Evolutionary conservation across 2,113 vertebrate species (phyloP).

Genomic region (Sinocyclocheilus anshuiensis): DNA sequence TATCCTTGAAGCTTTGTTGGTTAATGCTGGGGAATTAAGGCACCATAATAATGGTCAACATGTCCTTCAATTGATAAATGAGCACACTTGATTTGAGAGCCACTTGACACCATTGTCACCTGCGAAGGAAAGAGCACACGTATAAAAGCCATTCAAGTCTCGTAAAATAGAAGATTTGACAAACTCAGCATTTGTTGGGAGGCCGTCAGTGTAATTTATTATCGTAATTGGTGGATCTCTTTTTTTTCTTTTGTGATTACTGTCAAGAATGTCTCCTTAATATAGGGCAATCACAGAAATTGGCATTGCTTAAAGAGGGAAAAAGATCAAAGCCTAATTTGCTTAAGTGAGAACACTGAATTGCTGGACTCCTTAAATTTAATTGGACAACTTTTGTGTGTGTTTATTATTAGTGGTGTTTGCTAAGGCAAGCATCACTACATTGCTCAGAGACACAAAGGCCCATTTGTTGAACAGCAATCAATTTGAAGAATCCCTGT

Average conservation of each 20-base stretch:
- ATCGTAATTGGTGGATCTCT: conserved; percentile 72
- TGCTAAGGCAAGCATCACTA: neutral
- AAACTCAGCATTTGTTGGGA: conserved; percentile 60
- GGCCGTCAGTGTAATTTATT: conserved; percentile 72
- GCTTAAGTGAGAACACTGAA: neutral
- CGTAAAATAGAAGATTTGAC: conserved; percentile 57
- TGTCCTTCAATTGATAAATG: conserved; percentile 22
- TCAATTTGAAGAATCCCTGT: neutral
- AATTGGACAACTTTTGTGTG: conserved; percentile 8
- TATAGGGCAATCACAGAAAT: conserved; percentile 75
- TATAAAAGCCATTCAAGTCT: conserved; percentile 78
- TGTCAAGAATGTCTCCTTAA: conserved; percentile 72
- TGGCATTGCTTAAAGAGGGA: conserved; percentile 67
- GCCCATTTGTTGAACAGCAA: neutral
- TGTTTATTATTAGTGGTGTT: neutral
- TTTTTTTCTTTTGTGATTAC: conserved; percentile 59
- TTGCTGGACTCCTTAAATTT: neutral
- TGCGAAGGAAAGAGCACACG: conserved; percentile 70
- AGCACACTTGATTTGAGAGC: conserved; percentile 28
- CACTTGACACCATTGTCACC: conserved; percentile 70
- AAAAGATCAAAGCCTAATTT: conserved; percentile 64
- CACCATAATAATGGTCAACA: neutral
- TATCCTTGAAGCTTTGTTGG: conserved; percentile 1
- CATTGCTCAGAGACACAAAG: neutral
- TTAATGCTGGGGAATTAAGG: conserved; percentile 1